A percentile compares a stretch with the other conserved stretches of the same genome.
These are phyloP conservation scores for Toxotes jaculatrix DNA, from an alignment of 2,113 vertebrate species.

Conservation along the genomic window DNA sequence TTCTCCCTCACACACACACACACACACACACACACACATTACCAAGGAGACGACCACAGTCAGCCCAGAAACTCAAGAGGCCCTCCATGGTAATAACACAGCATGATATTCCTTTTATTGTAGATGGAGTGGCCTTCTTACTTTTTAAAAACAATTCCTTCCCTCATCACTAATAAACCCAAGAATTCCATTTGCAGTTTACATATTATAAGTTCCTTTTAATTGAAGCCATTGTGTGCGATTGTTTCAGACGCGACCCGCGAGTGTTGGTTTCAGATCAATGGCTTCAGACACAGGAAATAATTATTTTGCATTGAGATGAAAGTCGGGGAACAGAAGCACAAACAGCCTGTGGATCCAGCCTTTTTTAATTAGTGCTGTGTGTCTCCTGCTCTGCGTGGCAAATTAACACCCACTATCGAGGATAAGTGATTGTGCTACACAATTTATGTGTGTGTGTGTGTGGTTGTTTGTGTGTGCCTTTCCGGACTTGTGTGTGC, in stretches of 20 bases:
- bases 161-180: slow-evolving; percentile 50
- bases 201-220: slow-evolving; percentile 48
- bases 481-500: not conserved
- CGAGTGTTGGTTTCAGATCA: slow-evolving; percentile 69
- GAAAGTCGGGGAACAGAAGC: slow-evolving; percentile 63
- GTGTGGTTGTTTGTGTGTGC: slow-evolving; percentile 8
- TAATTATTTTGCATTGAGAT: slow-evolving; percentile 75
- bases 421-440: slow-evolving; percentile 43
- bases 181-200: slow-evolving; percentile 57
- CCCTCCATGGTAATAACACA: slow-evolving; percentile 51
- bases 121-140: slow-evolving; percentile 43
- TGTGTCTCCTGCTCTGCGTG: slow-evolving; percentile 43
- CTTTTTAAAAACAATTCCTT: slow-evolving; percentile 43
- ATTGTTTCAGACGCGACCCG: slow-evolving; percentile 43
- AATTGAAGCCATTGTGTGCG: slow-evolving; percentile 45
- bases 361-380: slow-evolving; percentile 73
- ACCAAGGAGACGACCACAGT: slow-evolving; percentile 59
- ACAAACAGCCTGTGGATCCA: slow-evolving; percentile 72
- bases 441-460: not conserved
- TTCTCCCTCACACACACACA: not conserved
- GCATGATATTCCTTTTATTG: slow-evolving; percentile 47
- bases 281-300: slow-evolving; percentile 67
- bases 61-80: slow-evolving; percentile 56
- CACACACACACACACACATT: slow-evolving; percentile 20
- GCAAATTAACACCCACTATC: slow-evolving; percentile 66